Percentiles rank a stretch among this genome's conserved stretches.
phyloP scores from a whole-genome alignment of 2,797 vertebrate genomes.

The Anableps anableps region DNA sequence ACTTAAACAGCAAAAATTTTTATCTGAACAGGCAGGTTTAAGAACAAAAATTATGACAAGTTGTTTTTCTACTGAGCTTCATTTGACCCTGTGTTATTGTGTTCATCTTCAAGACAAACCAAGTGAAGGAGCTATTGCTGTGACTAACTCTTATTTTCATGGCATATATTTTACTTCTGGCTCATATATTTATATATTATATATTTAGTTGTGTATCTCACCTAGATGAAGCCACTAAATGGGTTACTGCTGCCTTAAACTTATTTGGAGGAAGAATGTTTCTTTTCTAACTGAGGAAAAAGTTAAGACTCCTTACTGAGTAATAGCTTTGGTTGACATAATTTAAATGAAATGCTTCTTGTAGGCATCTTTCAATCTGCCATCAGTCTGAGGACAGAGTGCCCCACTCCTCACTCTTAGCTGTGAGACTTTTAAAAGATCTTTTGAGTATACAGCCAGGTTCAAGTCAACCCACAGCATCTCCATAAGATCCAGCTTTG shows the following conservation, averaged over 20 bases:
- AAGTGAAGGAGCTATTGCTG: not conserved
- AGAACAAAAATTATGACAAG: not conserved
- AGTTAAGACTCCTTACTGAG: not conserved
- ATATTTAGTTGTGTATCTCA: not conserved
- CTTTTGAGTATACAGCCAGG: not conserved
- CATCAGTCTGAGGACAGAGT: not conserved
- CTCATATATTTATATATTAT: not conserved
- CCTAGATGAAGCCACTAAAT: not conserved
- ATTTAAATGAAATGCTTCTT: not conserved
- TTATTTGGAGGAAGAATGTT: too few species aligned
- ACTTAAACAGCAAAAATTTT: not conserved
- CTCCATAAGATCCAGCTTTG: not conserved
- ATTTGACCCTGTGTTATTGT: not conserved
- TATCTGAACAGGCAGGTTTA: not conserved
- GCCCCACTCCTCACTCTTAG: not conserved
- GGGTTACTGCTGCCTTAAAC: not conserved
- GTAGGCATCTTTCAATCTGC: not conserved
- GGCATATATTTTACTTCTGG: slow-evolving; percentile 3
- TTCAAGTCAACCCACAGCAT: not conserved
- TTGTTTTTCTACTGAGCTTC: not conserved
- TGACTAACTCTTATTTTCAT: not conserved
- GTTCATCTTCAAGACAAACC: not conserved
- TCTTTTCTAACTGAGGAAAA: not conserved
- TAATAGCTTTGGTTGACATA: not conserved
- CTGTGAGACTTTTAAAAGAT: not conserved